Base-by-base conservation (phyloP, 2,888 invertebrate species). In the Belgica antarctica region DNA sequence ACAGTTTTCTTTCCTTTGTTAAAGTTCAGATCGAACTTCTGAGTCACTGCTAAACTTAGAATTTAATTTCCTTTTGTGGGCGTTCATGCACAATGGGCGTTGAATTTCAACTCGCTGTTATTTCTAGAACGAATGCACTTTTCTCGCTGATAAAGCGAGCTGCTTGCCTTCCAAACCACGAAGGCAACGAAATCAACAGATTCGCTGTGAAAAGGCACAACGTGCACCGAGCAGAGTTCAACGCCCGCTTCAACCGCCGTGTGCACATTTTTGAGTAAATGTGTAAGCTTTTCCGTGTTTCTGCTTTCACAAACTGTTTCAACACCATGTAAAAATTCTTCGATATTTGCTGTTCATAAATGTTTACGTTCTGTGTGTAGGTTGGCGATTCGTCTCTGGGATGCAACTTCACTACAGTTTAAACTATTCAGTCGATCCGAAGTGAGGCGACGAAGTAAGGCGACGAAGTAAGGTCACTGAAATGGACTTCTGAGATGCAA, bases 191-290 rank as follows among this genome's bases (percentile, higher is more conserved):
- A 12, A 8, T 31, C 34, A 31, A 12, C 34, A 5, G 34, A 31
- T 5, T 31, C 12, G 12, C 5, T 31, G 12, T 31, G 17, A n/a
- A 17, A 52, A 22, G 7, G 8, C 12, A 8, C 17, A 52, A 52
- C 52, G 52, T 52, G 52, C 52, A 52, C 22, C 52, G 52, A 2
- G n/a, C n/a, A n/a, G 52, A 52, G 52, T 52, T 52, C 52, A 52
- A 52, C 22, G 52, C 19, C 52, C 52, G 22, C 52, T 22, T n/a
- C 22, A 7, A 8, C 12, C 22, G 12, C 34, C 17, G n/a, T n/a
- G n/a, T n/a, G n/a, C n/a, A n/a, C n/a, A n/a, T n/a, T n/a, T n/a
- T n/a, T n/a, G n/a, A n/a, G n/a, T n/a, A n/a, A n/a, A n/a, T n/a
- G n/a, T n/a, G n/a, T n/a, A n/a, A n/a, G n/a, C n/a, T 31, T 31